Evolutionary conservation across 2,113 vertebrate species (phyloP).

Genomic region (Pachycephala philippinensis): DNA sequence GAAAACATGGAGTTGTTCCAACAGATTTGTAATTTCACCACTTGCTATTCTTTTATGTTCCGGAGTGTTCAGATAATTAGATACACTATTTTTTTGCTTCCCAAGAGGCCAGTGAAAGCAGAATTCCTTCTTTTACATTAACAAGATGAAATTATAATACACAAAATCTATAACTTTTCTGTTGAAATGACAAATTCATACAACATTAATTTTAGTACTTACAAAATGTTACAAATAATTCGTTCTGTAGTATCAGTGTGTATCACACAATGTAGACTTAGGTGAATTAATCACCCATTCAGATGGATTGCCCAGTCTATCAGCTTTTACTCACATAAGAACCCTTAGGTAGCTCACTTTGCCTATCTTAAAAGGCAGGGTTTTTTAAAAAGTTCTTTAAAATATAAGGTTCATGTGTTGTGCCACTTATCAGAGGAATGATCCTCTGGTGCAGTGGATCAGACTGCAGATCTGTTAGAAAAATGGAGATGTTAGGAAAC

Average conservation of each 20-base stretch:
- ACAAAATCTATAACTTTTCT: constrained; percentile 70
- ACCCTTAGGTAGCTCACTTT: not conserved
- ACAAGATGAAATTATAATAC: constrained; percentile 80
- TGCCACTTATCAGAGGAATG: not conserved
- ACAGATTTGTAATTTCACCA: constrained; percentile 80
- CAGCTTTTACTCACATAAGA: not conserved
- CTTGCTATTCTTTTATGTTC: constrained; percentile 79
- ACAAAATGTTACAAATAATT: constrained; percentile 74
- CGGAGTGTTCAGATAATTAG: constrained; percentile 80
- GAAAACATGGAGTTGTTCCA: constrained; percentile 75
- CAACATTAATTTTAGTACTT: constrained; percentile 75
- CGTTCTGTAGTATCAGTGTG: constrained; percentile 9
- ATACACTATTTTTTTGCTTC: constrained; percentile 72
- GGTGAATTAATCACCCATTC: constrained; percentile 70
- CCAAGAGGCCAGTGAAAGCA: constrained; percentile 73
- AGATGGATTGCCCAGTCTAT: not conserved
- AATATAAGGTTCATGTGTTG: not conserved
- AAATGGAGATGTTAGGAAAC: not conserved
- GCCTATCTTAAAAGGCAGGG: not conserved
- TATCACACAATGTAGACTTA: constrained; percentile 10
- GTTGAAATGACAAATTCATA: constrained; percentile 73
- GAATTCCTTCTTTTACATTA: constrained; percentile 75
- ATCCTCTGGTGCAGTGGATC: not conserved
- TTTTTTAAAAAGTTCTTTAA: not conserved
- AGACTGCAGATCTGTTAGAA: not conserved